These are phyloP conservation scores for Potamarius usumacintae DNA, from an alignment of 2,113 vertebrate species.

Conservation along the genomic window DNA sequence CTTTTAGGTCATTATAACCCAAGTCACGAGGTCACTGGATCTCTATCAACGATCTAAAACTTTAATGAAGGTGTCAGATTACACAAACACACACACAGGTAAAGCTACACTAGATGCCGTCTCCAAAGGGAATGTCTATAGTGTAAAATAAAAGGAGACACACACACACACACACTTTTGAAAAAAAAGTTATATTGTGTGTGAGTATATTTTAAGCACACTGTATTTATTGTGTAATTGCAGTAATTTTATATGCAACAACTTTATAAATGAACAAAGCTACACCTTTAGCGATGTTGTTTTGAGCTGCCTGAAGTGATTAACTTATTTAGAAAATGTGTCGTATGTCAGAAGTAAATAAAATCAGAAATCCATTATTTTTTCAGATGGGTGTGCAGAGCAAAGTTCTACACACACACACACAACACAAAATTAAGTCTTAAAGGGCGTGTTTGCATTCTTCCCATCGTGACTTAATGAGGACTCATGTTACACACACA, in stretches of 20 bases:
- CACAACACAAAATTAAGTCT: neutral
- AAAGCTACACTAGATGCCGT: no score
- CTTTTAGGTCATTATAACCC: neutral
- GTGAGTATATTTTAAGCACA: neutral
- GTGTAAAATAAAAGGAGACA: neutral
- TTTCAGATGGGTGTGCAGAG: no score
- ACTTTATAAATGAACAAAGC: neutral
- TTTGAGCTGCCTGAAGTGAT: neutral
- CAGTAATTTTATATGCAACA: no score
- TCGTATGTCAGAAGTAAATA: neutral
- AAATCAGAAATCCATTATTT: neutral
- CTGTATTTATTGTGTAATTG: neutral
- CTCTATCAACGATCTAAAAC: conserved; percentile 48
- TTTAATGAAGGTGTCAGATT: conserved; percentile 53
- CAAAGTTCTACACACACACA: neutral
- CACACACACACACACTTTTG: neutral
- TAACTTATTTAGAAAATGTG: neutral
- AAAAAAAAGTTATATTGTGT: neutral
- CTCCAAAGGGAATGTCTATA: neutral
- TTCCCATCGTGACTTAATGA: neutral
- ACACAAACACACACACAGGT: conserved; percentile 11
- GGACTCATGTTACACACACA: neutral
- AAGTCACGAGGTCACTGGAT: conserved; percentile 16
- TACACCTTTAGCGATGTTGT: neutral
- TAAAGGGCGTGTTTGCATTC: neutral